These are phyloP conservation scores for Ornithorhynchus anatinus DNA, from an alignment of 2,113 vertebrate species.

Conservation along the genomic window DNA sequence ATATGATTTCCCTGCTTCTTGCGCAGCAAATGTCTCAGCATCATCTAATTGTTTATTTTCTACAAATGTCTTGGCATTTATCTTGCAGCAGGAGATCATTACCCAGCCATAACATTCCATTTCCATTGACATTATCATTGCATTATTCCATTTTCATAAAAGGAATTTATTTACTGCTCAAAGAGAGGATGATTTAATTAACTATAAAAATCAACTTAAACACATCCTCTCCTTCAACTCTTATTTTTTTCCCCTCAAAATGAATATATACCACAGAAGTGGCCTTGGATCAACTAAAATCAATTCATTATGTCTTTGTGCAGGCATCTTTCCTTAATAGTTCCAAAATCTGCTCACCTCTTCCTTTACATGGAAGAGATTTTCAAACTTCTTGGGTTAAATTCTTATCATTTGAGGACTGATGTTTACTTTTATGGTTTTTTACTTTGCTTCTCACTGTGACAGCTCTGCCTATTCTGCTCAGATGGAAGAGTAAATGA, in stretches of 20 bases:
- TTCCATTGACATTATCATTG: conserved; percentile 1
- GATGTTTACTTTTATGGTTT: conserved; percentile 21
- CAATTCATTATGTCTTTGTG: not conserved
- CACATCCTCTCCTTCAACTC: not conserved
- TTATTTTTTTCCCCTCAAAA: conserved; percentile 2
- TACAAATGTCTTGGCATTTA: conserved; percentile 13
- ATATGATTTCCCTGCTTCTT: not conserved
- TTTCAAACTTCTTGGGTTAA: conserved; percentile 11
- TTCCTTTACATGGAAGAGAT: not conserved
- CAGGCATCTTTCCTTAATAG: not conserved
- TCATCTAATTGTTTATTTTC: conserved; percentile 20
- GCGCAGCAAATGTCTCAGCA: not conserved
- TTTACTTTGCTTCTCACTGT: conserved; percentile 8
- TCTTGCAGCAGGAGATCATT: conserved; percentile 4
- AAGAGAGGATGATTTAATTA: conserved; percentile 30
- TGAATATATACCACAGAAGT: not conserved
- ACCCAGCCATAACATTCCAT: not conserved
- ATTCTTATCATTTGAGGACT: not conserved
- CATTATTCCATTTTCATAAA: conserved; percentile 5
- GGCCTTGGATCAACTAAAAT: not conserved
- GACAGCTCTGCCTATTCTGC: not conserved
- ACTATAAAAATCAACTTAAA: conserved; percentile 15
- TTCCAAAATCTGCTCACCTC: not conserved
- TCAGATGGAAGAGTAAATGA: conserved; percentile 11
- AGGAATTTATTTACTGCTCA: conserved; percentile 13